These are phyloP conservation scores for Scomberomorus guttatus DNA, from an alignment of 2,797 vertebrate species.

Conservation along the genomic window DNA sequence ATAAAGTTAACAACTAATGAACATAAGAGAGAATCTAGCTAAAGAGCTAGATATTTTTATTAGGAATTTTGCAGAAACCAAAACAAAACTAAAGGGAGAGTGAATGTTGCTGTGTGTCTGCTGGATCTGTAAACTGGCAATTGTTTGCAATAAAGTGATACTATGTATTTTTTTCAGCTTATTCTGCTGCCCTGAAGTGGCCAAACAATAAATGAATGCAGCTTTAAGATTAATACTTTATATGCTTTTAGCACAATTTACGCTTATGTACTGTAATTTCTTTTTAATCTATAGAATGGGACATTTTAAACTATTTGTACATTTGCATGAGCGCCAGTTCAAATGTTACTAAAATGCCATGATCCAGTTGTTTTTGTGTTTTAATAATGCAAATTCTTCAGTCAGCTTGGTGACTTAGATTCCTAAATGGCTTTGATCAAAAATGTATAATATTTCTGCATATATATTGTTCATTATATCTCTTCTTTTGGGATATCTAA, in stretches of 20 bases:
- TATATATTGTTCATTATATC: constrained; percentile 13
- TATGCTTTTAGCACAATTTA: background rate
- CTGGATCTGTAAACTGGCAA: no score
- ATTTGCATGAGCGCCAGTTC: background rate
- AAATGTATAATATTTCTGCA: constrained; percentile 10
- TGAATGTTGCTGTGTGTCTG: no score
- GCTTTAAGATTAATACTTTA: background rate
- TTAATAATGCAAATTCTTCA: constrained; percentile 3
- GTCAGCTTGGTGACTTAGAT: constrained; percentile 3
- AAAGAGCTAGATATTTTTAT: no score
- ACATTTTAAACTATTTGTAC: background rate
- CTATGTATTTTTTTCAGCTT: no score
- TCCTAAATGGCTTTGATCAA: constrained; percentile 11
- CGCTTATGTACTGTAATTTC: no score
- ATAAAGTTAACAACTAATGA: no score
- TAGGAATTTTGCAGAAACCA: no score
- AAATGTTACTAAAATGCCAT: background rate
- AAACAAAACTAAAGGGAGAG: no score
- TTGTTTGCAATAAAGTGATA: no score
- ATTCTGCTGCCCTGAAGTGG: no score
- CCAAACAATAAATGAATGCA: background rate
- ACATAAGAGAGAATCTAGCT: no score
- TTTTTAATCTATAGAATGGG: background rate
- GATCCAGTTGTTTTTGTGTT: background rate
- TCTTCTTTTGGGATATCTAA: constrained; percentile 12